A percentile compares a stretch with the other conserved stretches of the same genome.
phyloP scores from a whole-genome alignment of 2,797 vertebrate genomes.

The Acestrorhynchus altus region DNA sequence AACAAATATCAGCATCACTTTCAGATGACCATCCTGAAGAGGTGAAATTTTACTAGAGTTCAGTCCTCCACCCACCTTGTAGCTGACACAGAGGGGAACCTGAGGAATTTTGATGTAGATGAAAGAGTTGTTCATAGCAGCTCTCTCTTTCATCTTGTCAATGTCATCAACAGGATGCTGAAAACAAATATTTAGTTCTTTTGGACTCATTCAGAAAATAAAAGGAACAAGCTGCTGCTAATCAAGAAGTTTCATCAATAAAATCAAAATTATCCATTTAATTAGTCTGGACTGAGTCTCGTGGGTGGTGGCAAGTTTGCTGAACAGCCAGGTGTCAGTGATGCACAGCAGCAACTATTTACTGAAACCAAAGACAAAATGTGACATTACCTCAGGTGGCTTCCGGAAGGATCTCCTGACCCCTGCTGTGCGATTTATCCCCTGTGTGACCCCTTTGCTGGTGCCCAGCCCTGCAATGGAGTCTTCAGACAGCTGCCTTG shows the following conservation, averaged over 20 bases:
- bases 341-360: neutral
- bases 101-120: constrained; percentile 99
- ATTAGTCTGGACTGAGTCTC: neutral
- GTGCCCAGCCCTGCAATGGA: constrained; percentile 85
- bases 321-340: neutral
- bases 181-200: constrained; percentile 12
- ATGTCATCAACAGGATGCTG: constrained; percentile 98
- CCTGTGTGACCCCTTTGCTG: constrained; percentile 91
- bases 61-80: constrained; percentile 84
- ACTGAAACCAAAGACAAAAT: neutral
- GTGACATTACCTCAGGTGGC: constrained; percentile 86
- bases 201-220: neutral
- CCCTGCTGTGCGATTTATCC: constrained; percentile 90
- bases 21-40: neutral
- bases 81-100: constrained; percentile 98
- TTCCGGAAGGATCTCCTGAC: constrained; percentile 97
- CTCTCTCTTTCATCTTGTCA: constrained; percentile 99
- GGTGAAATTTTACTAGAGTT: neutral
- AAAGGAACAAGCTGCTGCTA: neutral
- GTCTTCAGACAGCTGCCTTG: constrained; percentile 91
- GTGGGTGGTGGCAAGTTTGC: neutral
- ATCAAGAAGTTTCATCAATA: neutral
- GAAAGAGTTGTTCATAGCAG: constrained; percentile 99
- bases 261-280: neutral
- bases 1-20: neutral